phyloP scores from a whole-genome alignment of 2,888 invertebrate genomes.

The Hipparchia semele region DNA sequence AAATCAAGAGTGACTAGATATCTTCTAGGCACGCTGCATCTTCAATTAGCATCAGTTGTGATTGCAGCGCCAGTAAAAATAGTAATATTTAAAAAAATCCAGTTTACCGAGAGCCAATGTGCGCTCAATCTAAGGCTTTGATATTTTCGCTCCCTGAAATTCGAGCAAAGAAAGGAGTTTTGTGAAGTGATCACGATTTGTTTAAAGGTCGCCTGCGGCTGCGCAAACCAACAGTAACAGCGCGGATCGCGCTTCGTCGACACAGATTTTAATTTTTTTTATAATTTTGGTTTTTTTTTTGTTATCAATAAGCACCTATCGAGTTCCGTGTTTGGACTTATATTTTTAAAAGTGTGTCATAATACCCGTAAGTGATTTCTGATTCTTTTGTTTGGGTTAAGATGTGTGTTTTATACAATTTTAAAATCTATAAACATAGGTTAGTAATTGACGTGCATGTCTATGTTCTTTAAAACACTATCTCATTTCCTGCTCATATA shows the following conservation, averaged over 20 bases:
- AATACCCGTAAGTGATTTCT: constrained; percentile 16
- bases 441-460: too few species aligned
- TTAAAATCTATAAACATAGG: too few species aligned
- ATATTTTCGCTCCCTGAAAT: not conserved
- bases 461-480: too few species aligned
- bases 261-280: constrained; percentile 17
- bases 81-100: too few species aligned
- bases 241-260: constrained; percentile 37
- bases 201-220: constrained; percentile 37
- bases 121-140: too few species aligned
- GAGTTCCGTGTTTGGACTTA: constrained; percentile 6
- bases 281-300: constrained; percentile 9
- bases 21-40: too few species aligned
- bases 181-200: constrained; percentile 20
- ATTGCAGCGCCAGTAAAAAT: too few species aligned
- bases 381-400: not conserved
- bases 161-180: constrained; percentile 21
- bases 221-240: constrained; percentile 38
- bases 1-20: too few species aligned
- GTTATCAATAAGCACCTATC: not conserved
- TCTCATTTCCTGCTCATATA: too few species aligned
- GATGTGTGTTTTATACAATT: not conserved
- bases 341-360: not conserved
- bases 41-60: too few species aligned
- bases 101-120: too few species aligned